Percentiles rank a stretch among this genome's conserved stretches.
Evolutionary conservation across 2,888 invertebrate genomes (phyloP).

Genomic region (Cheilosia variabilis): DNA sequence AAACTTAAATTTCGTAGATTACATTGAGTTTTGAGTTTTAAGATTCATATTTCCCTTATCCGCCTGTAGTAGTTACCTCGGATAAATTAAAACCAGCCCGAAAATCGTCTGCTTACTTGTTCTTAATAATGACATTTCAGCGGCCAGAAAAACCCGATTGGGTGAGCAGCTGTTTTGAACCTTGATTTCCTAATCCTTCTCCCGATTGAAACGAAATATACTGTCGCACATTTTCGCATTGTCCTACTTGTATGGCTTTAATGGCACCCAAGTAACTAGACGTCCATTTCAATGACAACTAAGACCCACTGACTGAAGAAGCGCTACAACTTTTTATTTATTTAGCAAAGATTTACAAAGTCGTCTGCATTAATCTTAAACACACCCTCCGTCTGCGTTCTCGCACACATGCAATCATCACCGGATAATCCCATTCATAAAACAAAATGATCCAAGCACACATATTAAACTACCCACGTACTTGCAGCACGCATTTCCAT

Average conservation of each 20-base stretch:
- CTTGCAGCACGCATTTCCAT: neutral
- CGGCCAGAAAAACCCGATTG: too few relatives aligned
- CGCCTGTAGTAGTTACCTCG: neutral
- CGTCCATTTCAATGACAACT: neutral
- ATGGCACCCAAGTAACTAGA: neutral
- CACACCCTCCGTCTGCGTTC: neutral
- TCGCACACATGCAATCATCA: neutral
- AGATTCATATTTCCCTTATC: neutral
- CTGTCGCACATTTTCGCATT: neutral
- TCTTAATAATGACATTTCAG: too few relatives aligned
- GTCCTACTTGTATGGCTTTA: neutral
- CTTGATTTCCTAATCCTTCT: too few relatives aligned
- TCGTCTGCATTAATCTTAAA: neutral
- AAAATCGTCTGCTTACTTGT: too few relatives aligned
- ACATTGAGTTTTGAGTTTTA: too few relatives aligned
- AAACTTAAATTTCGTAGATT: too few relatives aligned
- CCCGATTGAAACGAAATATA: too few relatives aligned
- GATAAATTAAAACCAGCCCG: neutral
- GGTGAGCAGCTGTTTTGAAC: too few relatives aligned
- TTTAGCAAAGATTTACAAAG: neutral
- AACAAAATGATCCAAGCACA: neutral
- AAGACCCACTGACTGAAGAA: neutral
- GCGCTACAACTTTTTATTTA: neutral
- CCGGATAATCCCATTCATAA: slow-evolving; percentile 21
- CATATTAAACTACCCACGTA: slow-evolving; percentile 9